A percentile compares a stretch with the other conserved stretches of the same genome.
These are phyloP conservation scores for Drosophila auraria DNA, from an alignment of 1,140 invertebrate species.

Conservation along the genomic window DNA sequence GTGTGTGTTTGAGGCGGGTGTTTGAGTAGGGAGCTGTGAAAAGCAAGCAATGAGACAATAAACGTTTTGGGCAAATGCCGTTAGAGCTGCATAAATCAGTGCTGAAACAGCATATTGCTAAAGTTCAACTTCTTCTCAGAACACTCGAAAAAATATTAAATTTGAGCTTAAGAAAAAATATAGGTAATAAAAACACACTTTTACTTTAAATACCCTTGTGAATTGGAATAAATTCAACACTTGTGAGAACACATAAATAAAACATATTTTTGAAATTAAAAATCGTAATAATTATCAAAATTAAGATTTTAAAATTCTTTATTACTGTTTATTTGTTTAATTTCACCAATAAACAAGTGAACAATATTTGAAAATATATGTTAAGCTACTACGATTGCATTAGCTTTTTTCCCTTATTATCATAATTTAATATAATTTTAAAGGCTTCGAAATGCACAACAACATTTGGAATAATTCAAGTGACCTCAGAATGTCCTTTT, in stretches of 20 bases:
- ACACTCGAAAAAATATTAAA: neutral
- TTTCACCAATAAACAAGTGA: too few relatives aligned
- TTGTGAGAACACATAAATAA: too few relatives aligned
- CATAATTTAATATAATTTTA: neutral
- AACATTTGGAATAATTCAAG: neutral
- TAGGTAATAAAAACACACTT: too few relatives aligned
- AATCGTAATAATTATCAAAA: too few relatives aligned
- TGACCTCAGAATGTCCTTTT: neutral
- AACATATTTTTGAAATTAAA: too few relatives aligned
- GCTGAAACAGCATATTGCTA: conserved; percentile 35
- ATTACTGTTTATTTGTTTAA: too few relatives aligned
- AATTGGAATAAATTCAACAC: too few relatives aligned
- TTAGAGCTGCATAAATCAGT: conserved; percentile 63
- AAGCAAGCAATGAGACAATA: conserved; percentile 54
- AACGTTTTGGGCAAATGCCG: conserved; percentile 50
- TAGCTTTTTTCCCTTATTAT: too few relatives aligned
- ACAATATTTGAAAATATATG: too few relatives aligned
- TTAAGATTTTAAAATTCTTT: too few relatives aligned
- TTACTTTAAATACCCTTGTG: too few relatives aligned
- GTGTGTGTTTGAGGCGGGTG: conserved; percentile 5
- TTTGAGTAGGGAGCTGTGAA: conserved; percentile 11
- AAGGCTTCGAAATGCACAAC: neutral
- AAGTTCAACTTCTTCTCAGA: conserved; percentile 1
- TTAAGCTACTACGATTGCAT: too few relatives aligned
- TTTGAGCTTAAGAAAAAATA: neutral